Conservation (phyloP, 2,888 invertebrate genomes). For the Drosophila conformis region DNA sequence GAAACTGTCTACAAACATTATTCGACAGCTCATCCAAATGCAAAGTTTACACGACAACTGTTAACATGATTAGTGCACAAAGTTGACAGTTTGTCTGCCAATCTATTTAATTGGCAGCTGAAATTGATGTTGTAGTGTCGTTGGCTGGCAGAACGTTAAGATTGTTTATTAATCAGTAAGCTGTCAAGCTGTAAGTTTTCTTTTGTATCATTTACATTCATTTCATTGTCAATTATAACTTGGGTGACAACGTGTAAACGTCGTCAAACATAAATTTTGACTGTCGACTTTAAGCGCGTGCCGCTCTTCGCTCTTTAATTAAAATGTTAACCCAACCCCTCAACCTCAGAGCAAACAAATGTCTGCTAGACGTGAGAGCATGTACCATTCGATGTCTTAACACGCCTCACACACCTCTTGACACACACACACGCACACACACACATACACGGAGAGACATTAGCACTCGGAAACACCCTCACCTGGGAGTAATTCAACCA, state of each 20-base stretch:
- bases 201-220: background rate
- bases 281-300: conserved; percentile 31
- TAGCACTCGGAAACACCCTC: background rate
- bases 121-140: background rate
- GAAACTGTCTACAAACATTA: conserved; percentile 21
- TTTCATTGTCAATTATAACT: background rate
- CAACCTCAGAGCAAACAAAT: conserved; percentile 32
- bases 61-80: conserved; percentile 22
- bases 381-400: conserved; percentile 45
- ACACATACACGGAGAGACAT: conserved; percentile 1
- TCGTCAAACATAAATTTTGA: conserved; percentile 28
- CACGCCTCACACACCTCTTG: conserved; percentile 21
- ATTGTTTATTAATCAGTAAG: background rate
- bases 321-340: conserved; percentile 67
- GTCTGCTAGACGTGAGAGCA: conserved; percentile 48
- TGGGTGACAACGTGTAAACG: conserved; percentile 35
- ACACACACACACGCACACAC: conserved; percentile 2
- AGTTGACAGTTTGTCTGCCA: conserved; percentile 19
- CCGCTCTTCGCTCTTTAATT: conserved; percentile 61
- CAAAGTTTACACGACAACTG: conserved; percentile 46
- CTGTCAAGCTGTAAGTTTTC: background rate
- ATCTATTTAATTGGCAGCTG: background rate
- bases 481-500: conserved; percentile 12
- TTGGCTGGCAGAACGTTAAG: background rate
- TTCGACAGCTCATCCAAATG: background rate